Evolutionary conservation across 2,888 invertebrate species (phyloP), one percentile per base, ranked within the genome.

Genomic region (Globia sparganii): DNA sequence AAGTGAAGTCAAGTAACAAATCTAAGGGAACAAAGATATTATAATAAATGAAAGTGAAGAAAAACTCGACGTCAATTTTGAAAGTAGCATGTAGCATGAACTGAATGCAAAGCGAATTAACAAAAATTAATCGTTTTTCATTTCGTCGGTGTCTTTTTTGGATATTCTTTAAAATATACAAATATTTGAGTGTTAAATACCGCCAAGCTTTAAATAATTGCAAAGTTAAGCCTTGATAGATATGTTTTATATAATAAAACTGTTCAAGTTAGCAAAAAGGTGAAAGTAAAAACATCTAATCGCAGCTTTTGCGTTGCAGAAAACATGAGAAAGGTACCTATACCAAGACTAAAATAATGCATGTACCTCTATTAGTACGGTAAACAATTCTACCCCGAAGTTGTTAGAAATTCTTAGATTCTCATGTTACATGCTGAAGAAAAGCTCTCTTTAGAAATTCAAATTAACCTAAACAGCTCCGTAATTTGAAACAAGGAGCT

Each of bases 371-470:
- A 49, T 80, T 49, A 15, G 34, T n/a, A 62, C 40, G 31, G 11
- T 37, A 46, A 78, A 71, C 28, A 40, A 64, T 40, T 71, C 13
- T 58, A 46, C n/a, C 13, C 13, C 28, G 56, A 34, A 43, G 15
- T 53, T 15, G 40, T 53, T 18, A 31, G 49, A 70, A 83, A 13
- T 58, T 58, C 28, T 28, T 28, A 53, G 5, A 64, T n/a, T 4
- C 49, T 78, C 37, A 69, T 15, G 21, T 83, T 65, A 64, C 46
- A 65, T 49, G 72, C 69, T 34, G 13, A 62, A 70, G 64, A 74
- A 76, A 86, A 83, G 37, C 58, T 80, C 73, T 84, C 72, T 77
- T 87, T 85, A 82, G 76, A 87, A 81, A 77, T 86, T 83, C 59
- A 86, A 85, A 86, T 86, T 85, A 85, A 79, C 76, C 70, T 81